Percentiles rank a stretch among this genome's conserved stretches.
Conservation (phyloP, 2,888 invertebrate species). For the Ypsolopha scabrella region DNA sequence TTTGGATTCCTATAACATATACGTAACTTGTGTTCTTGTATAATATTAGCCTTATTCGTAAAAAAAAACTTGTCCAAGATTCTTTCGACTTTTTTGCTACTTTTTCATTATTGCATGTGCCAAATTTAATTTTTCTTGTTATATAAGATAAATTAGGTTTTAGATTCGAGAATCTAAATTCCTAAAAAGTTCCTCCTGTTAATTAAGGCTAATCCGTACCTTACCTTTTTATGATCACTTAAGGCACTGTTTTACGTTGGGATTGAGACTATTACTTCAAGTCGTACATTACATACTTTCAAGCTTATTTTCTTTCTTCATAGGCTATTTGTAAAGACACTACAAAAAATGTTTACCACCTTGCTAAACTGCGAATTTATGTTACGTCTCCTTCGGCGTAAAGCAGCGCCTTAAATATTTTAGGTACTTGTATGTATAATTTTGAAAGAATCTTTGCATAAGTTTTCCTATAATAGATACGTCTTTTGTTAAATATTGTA, state of each 20-base stretch:
- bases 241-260: neutral
- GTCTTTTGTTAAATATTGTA: conserved; percentile 49
- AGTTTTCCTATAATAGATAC: conserved; percentile 26
- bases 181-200: neutral
- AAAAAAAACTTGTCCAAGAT: conserved; percentile 43
- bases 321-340: no score
- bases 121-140: conserved; percentile 47
- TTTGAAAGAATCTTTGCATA: conserved; percentile 48
- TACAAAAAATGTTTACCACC: no score
- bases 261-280: no score
- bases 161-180: no score
- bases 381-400: no score
- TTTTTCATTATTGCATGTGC: conserved; percentile 45
- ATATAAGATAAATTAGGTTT: neutral
- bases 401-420: neutral
- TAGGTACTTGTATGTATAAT: neutral
- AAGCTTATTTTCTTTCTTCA: no score
- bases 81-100: conserved; percentile 41
- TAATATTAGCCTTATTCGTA: conserved; percentile 20
- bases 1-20: conserved; percentile 71
- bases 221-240: neutral
- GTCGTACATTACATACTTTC: no score
- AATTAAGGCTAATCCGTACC: neutral
- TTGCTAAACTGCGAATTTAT: no score
- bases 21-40: conserved; percentile 58